Base-by-base conservation (phyloP, 1,140 invertebrate species). In the Neodiprion virginianus region DNA sequence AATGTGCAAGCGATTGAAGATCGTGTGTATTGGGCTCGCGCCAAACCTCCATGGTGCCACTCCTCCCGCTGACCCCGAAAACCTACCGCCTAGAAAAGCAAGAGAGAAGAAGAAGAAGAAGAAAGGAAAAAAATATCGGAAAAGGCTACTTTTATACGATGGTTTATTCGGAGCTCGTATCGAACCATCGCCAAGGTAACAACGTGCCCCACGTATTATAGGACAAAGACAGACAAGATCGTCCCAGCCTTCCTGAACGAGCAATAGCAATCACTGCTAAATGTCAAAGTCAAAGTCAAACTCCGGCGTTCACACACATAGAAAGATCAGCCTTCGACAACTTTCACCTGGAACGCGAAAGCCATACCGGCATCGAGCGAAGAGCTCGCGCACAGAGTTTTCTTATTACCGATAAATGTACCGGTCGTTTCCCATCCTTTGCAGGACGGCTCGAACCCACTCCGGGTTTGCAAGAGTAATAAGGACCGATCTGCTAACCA, bases 1-100 rank as follows among this genome's bases (percentile, higher is more conserved):
- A 87, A 88, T 88, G 85, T 84, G 78, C 75, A 80, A 71, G 74
- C 76, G 73, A 70, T 76, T 72, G 72, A 71, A 77, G 76, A 61
- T 75, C 78, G 81, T 80, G 81, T 81, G 82, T 86, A 83, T 87
- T 88, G 86, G 86, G 83, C 76, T 72, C 77, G 82, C 78, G 86
- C 86, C 86, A 88, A 49, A 80, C 82, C 80, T 84, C 83, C 78
- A 81, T 78, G 78, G 76, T 79, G 81, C 85, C 86, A 86, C 85
- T 84, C 86, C 84, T 85, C 81, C 79, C 72, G 77, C 78, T 87
- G 86, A 88, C 87, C 86, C 85, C 83, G 79, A 87, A 87, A 65
- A 75, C 75, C 81, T 80, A 71, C 79, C 79, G 80, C 77, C 79
- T 85, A 81, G 76, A 79, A 78, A 81, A 81, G 72, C 28, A 40